phyloP scores from a whole-genome alignment of 2,113 vertebrate genomes.

The Rostratula benghalensis region DNA sequence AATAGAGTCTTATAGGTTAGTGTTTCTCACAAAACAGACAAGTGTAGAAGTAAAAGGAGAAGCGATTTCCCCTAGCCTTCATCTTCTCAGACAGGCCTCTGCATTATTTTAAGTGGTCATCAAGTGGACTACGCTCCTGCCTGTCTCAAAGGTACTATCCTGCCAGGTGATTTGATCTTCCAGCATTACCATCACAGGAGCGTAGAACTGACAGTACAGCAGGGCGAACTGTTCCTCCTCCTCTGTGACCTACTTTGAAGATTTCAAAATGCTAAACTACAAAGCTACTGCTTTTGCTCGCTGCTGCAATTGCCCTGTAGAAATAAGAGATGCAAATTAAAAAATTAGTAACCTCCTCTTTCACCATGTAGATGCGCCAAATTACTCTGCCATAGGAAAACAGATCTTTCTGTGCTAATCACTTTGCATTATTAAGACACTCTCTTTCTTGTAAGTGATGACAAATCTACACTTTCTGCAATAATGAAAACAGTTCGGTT shows the following conservation, averaged over 20 bases:
- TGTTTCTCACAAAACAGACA: not conserved
- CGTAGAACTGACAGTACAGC: not conserved
- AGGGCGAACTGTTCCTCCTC: not conserved
- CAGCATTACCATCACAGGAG: not conserved
- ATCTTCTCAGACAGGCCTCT: not conserved
- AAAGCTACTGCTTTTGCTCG: not conserved
- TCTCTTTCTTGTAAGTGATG: not conserved
- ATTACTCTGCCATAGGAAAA: not conserved
- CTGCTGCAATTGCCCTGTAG: not conserved
- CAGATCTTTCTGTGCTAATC: not conserved
- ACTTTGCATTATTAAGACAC: not conserved
- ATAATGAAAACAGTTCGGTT: not conserved
- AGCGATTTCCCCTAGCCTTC: not conserved
- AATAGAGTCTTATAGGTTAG: not conserved
- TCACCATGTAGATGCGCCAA: not conserved
- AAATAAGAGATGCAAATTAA: not conserved
- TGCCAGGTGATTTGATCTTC: not conserved
- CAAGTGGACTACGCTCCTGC: not conserved
- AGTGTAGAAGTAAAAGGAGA: not conserved
- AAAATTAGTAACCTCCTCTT: not conserved
- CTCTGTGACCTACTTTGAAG: constrained; percentile 5
- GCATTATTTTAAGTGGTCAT: not conserved
- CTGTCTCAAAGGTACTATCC: not conserved
- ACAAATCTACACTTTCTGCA: not conserved
- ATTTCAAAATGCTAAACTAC: not conserved